Evolutionary conservation across 2,113 vertebrate species (phyloP).

Genomic region (Eurystomus gularis): DNA sequence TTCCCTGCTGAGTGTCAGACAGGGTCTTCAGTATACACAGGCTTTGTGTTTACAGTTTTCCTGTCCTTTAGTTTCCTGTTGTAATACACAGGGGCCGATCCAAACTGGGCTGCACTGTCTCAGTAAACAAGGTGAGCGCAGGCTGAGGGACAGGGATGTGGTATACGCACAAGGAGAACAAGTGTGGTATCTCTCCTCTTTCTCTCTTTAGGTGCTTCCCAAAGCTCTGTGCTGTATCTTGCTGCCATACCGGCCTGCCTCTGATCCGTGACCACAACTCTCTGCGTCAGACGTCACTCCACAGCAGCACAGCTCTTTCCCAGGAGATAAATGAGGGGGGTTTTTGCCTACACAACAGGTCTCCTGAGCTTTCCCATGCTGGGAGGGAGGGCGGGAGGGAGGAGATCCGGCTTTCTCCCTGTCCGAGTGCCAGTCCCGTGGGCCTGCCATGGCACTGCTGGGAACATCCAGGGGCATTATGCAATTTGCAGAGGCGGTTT

Average conservation of each 20-base stretch:
- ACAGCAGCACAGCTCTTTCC: slow-evolving; percentile 43
- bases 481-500: slow-evolving; percentile 53
- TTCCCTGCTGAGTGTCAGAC: neutral
- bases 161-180: neutral
- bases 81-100: neutral
- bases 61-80: neutral
- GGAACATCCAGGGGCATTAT: slow-evolving; percentile 43
- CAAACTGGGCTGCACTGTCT: neutral
- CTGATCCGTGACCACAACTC: slow-evolving; percentile 10
- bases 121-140: rapidly evolving
- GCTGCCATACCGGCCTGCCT: neutral
- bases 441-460: slow-evolving; percentile 33
- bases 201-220: neutral
- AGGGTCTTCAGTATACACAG: neutral
- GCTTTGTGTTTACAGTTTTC: neutral
- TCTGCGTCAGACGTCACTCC: neutral
- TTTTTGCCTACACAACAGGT: slow-evolving; percentile 48
- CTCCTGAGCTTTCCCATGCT: slow-evolving; percentile 56
- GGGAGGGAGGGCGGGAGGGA: slow-evolving; percentile 13
- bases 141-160: neutral
- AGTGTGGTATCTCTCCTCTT: neutral
- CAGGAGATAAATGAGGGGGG: slow-evolving; percentile 33
- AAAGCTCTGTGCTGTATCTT: neutral
- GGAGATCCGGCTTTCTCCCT: slow-evolving; percentile 32
- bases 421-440: neutral